phyloP scores from a whole-genome alignment of 2,888 invertebrate species.

The Therioaphis trifolii region DNA sequence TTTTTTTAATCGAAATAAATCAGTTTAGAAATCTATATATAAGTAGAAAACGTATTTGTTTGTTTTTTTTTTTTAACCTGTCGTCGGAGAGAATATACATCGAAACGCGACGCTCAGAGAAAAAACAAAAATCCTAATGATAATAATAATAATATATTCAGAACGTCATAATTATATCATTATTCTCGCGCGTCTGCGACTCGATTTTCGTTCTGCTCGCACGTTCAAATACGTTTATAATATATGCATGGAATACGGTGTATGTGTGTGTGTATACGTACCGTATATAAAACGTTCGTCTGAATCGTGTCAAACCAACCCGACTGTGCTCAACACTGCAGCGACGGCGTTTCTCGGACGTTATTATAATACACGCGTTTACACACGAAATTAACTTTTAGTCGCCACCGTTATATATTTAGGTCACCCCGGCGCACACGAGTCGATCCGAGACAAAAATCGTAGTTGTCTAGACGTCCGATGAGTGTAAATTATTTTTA shows the following conservation, averaged over 20 bases:
- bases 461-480: constrained; percentile 10
- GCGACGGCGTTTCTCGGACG: neutral
- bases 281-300: constrained; percentile 25
- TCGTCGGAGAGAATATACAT: too few relatives aligned
- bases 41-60: too few relatives aligned
- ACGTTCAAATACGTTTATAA: neutral
- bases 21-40: too few relatives aligned
- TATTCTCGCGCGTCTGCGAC: too few relatives aligned
- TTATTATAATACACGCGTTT: too few relatives aligned
- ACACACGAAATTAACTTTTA: constrained; percentile 39
- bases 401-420: constrained; percentile 2
- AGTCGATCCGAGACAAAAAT: constrained; percentile 37
- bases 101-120: too few relatives aligned
- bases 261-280: too few relatives aligned
- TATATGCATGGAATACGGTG: neutral
- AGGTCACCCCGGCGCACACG: constrained; percentile 16
- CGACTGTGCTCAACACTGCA: neutral
- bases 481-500: constrained; percentile 31
- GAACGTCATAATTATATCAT: too few relatives aligned
- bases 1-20: too few relatives aligned
- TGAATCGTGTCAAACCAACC: constrained; percentile 10
- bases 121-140: too few relatives aligned
- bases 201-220: neutral
- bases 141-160: too few relatives aligned
- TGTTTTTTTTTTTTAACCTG: too few relatives aligned